Evolutionary conservation across 64 coral and sea anemone species (phyloP), one percentile per base, ranked within the genome.

Genomic region (Montipora efflorescens): DNA sequence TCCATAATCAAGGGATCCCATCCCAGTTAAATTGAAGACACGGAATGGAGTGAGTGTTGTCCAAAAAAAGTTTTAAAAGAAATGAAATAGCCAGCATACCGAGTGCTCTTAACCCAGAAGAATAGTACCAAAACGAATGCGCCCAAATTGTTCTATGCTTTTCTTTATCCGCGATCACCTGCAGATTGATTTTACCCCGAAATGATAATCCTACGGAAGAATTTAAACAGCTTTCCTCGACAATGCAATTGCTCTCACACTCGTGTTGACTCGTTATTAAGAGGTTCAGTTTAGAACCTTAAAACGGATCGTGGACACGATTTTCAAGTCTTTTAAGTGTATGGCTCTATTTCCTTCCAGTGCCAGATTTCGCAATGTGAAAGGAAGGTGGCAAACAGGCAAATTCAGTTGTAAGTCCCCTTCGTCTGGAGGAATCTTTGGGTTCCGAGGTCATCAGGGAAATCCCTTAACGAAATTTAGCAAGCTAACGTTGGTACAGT

Each of bases 221-320:
- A 47, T 44, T 84, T 71, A 86, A 86, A 43, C 64, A 48, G 62
- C 82, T 67, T 67, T 84, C 81, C 43, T 67, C 15, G 12, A 67
- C 12, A 18, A 67, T 9, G 12, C 62, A 18, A 67, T 14, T 10
- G 52, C 52, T 46, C 81, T 67, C 15, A 16, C 36, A 36, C 36
- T 36, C 6, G 25, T 61, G 14, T 13, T 68, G 16, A 18, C 10
- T 15, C 14, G 8, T 21, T 77, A 12, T 47, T 45, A 43, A 84
- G 64, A 71, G 82, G 15, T 72, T 86, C 66, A 68, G 15, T 48
- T 13, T 83, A 70, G 45, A 50, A 7, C 46, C 64, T 71, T 72
- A 71, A 16, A 50, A 47, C 53, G 18, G 47, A 44, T 70, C 5
- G 46, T 20, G 18, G 66, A 71, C 23, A 25, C 8, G 14, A 53